Percentiles rank a stretch among this genome's conserved stretches.
These are phyloP conservation scores for Pelosia muscerda DNA, from an alignment of 2,888 invertebrate genomes.

Conservation along the genomic window DNA sequence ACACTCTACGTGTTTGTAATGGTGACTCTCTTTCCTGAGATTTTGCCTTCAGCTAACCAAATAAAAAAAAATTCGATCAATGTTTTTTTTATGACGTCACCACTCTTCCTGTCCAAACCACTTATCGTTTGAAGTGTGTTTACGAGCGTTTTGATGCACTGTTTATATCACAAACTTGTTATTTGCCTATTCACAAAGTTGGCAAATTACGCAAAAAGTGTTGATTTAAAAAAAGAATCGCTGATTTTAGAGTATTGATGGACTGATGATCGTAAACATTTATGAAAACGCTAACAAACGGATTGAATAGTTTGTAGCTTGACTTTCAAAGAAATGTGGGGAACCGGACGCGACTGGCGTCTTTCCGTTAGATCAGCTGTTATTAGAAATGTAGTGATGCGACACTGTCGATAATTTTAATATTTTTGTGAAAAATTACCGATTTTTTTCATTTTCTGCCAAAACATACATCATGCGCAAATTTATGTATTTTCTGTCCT, in stretches of 20 bases:
- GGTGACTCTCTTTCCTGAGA: too few species aligned
- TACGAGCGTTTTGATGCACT: background rate
- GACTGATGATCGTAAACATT: background rate
- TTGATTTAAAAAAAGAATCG: background rate
- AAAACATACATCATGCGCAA: too few species aligned
- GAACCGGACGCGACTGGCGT: constrained; percentile 39
- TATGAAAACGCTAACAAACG: background rate
- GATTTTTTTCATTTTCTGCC: too few species aligned
- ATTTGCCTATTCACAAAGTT: background rate
- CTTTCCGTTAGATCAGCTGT: constrained; percentile 53
- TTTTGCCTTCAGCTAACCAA: too few species aligned
- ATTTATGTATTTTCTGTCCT: too few species aligned
- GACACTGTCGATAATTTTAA: constrained; percentile 32
- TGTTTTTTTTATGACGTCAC: background rate
- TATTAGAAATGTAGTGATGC: constrained; percentile 44
- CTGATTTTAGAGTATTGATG: background rate
- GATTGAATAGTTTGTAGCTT: background rate
- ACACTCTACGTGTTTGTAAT: too few species aligned
- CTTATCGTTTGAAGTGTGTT: constrained; percentile 11
- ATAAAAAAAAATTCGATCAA: too few species aligned
- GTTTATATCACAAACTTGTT: background rate
- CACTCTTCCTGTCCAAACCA: constrained; percentile 2
- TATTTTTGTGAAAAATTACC: too few species aligned
- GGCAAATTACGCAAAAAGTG: background rate
- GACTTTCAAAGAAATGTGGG: background rate